Evolutionary conservation across 1,140 invertebrate species (phyloP).

Genomic region (Formica exsecta): DNA sequence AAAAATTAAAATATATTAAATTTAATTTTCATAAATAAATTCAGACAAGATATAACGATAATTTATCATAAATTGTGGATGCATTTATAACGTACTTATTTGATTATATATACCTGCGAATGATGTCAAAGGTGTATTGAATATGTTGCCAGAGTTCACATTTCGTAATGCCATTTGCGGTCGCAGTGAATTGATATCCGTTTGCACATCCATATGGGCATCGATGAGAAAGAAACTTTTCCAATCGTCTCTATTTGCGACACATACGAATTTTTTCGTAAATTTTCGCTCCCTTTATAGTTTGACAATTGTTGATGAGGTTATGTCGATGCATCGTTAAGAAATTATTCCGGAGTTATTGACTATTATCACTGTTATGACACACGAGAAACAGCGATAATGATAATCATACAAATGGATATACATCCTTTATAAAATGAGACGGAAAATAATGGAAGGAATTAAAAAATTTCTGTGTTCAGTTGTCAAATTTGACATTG

Average conservation of each 20-base stretch:
- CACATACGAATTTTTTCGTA: neutral
- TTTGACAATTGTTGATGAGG: constrained; percentile 28
- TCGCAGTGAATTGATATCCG: constrained; percentile 58
- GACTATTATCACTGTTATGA: neutral
- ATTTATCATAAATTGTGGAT: neutral
- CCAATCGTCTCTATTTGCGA: neutral
- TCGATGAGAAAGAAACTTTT: neutral
- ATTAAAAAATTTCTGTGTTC: too few species aligned
- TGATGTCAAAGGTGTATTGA: constrained; percentile 81
- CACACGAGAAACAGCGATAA: neutral
- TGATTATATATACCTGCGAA: constrained; percentile 79
- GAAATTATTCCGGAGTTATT: constrained; percentile 11
- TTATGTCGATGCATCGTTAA: constrained; percentile 20
- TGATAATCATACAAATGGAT: neutral
- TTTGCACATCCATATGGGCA: constrained; percentile 60
- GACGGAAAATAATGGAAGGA: neutral
- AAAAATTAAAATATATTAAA: constrained; percentile 82
- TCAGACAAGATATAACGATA: neutral
- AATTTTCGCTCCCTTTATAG: neutral
- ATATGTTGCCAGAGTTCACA: constrained; percentile 71
- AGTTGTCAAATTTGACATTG: too few species aligned
- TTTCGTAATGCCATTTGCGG: constrained; percentile 65
- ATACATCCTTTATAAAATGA: constrained; percentile 7
- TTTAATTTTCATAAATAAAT: neutral
- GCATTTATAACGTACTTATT: constrained; percentile 1